A percentile compares a stretch with the other conserved stretches of the same genome.
These are phyloP conservation scores for Cinclus mexicanus DNA, from an alignment of 2,113 vertebrate species.

Conservation along the genomic window DNA sequence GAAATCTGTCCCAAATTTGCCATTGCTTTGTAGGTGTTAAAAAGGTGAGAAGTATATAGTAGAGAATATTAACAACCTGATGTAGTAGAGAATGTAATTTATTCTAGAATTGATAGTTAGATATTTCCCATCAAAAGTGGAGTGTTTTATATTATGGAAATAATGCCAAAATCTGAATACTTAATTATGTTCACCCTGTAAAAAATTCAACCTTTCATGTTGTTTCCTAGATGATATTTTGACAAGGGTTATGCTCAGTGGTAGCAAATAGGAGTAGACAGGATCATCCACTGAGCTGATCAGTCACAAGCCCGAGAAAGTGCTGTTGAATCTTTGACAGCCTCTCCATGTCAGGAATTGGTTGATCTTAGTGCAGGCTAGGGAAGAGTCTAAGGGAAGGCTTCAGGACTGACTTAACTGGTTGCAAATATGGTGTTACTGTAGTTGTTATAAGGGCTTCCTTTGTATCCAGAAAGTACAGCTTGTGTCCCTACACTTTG, in stretches of 20 bases:
- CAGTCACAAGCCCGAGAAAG: neutral
- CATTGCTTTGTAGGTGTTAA: neutral
- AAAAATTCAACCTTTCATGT: neutral
- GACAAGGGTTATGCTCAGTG: neutral
- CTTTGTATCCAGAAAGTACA: conserved; percentile 27
- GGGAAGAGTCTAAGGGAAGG: neutral
- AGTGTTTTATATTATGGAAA: neutral
- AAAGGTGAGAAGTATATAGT: neutral
- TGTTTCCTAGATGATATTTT: neutral
- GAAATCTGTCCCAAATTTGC: neutral
- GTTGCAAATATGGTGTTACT: neutral
- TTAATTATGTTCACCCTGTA: neutral
- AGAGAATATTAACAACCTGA: neutral
- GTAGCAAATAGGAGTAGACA: neutral
- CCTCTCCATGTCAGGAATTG: neutral
- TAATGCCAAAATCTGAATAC: neutral
- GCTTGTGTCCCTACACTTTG: neutral
- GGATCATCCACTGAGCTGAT: neutral
- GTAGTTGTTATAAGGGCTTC: neutral
- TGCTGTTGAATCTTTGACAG: neutral
- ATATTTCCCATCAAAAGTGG: neutral
- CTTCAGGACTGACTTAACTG: neutral
- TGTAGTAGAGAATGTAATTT: neutral
- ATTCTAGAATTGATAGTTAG: neutral
- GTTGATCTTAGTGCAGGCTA: neutral